A percentile compares a stretch with the other conserved stretches of the same genome.
Evolutionary conservation across 2,797 vertebrate species (phyloP).

Genomic region (Pteronotus mesoamericanus): DNA sequence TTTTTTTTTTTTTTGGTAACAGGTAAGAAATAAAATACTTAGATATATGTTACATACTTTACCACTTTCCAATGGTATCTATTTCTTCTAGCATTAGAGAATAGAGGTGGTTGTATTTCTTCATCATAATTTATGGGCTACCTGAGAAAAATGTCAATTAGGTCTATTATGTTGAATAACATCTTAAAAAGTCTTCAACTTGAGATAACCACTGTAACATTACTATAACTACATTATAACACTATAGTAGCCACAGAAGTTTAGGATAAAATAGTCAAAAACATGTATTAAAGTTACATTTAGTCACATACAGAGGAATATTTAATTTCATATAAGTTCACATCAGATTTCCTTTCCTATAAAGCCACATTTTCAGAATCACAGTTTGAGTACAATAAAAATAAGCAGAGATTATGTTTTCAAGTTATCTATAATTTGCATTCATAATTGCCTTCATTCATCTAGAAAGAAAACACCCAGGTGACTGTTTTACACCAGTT

Average conservation of each 20-base stretch:
- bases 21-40: constrained; percentile 19
- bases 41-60: background rate
- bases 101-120: background rate
- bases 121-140: background rate
- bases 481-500: background rate
- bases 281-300: background rate
- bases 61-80: background rate
- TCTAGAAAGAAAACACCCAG: background rate
- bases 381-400: background rate
- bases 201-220: background rate
- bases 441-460: background rate
- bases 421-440: background rate
- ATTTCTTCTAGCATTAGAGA: background rate
- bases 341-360: background rate
- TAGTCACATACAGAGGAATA: background rate
- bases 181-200: background rate
- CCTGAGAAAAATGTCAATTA: background rate
- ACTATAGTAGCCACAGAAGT: background rate
- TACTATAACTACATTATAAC: background rate
- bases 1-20: background rate
- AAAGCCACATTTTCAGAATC: background rate
- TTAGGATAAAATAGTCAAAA: background rate
- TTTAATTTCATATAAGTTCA: background rate
- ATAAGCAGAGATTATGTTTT: background rate
- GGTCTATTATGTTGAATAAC: background rate